Conservation (phyloP, 1,140 invertebrate genomes). For the Choristoneura fumiferana region DNA sequence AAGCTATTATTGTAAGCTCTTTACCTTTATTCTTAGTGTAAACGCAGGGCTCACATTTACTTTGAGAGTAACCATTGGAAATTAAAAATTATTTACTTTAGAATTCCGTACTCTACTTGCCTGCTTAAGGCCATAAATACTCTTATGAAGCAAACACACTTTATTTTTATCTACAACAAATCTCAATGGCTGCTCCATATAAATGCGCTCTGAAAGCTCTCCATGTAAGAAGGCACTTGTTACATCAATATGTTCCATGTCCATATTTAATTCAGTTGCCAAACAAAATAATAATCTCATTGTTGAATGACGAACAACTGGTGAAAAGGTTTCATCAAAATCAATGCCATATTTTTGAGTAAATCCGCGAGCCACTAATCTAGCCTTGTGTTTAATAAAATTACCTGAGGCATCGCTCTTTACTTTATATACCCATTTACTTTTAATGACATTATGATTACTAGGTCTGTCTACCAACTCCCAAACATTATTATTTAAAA, state of each 20-base stretch:
- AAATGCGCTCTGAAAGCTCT: slow-evolving; percentile 44
- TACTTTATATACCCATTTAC: slow-evolving; percentile 49
- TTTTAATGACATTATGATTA: slow-evolving; percentile 29
- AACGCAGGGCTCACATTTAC: slow-evolving; percentile 14
- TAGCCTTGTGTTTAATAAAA: too few species aligned
- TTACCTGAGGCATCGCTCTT: slow-evolving; percentile 35
- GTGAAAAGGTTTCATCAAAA: too few species aligned
- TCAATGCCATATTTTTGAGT: too few species aligned
- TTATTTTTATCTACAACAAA: slow-evolving; percentile 20
- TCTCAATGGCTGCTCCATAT: too few species aligned
- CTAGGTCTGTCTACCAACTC: slow-evolving; percentile 20
- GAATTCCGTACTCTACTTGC: background rate
- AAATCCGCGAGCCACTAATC: too few species aligned
- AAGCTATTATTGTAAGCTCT: slow-evolving; percentile 23
- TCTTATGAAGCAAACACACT: slow-evolving; percentile 19
- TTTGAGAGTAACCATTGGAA: slow-evolving; percentile 25
- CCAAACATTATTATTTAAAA: too few species aligned
- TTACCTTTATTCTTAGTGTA: slow-evolving; percentile 5
- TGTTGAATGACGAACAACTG: too few species aligned
- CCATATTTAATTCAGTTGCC: too few species aligned
- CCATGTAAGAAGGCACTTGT: slow-evolving; percentile 66
- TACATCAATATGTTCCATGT: slow-evolving; percentile 40
- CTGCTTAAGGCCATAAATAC: background rate
- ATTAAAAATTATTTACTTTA: slow-evolving; percentile 20
- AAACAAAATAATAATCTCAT: too few species aligned